Evolutionary conservation across 1,140 invertebrate species (phyloP), one percentile per base, ranked within the genome.

Genomic region (Orchesella cincta): DNA sequence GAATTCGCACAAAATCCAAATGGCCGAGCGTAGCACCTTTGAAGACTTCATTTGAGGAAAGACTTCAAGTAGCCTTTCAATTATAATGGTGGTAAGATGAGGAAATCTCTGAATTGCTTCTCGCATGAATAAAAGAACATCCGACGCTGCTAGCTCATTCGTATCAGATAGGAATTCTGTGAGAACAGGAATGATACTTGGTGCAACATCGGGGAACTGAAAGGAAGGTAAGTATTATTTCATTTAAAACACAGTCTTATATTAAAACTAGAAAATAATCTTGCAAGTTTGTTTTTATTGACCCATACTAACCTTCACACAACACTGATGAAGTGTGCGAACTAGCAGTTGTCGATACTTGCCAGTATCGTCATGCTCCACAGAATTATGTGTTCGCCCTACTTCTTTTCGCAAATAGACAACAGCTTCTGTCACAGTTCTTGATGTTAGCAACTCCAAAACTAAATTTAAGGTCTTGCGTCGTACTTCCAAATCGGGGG

Each of bases 1-100:
- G 85, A 98, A 99, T 87, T 99, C 97, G 35, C 97, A 97, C 39
- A 99, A 88, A 83, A 99, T 96, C 97, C 98, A 99, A n/a, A 99
- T 87, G 1, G 97, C 94, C 3, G 94, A 93, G 78, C 97, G 90
- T 82, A 97, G 93, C n/a, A 98, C 93, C 86, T 92, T 91, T 8
- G 92, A 91, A 12, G 92, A 93, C 73, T 91, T 90, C 82, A 98
- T 96, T 78, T 91, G 89, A 29, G 91, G 89, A 84, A 97, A 94
- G 20, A 90, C 88, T 83, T 95, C 94, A 54, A 96, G 86, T 0
- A 97, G 86, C 86, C 90, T 91, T 88, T 90, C 81, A n/a, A 85
- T 0, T 93, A 87, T 20, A 90, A 88, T 80, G 93, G 88, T 1
- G 98, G 87, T 79, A 71, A 80, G 76, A 76, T 91, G 88, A 33